Conservation (phyloP, 1,140 invertebrate genomes). For the Mya arenaria region DNA sequence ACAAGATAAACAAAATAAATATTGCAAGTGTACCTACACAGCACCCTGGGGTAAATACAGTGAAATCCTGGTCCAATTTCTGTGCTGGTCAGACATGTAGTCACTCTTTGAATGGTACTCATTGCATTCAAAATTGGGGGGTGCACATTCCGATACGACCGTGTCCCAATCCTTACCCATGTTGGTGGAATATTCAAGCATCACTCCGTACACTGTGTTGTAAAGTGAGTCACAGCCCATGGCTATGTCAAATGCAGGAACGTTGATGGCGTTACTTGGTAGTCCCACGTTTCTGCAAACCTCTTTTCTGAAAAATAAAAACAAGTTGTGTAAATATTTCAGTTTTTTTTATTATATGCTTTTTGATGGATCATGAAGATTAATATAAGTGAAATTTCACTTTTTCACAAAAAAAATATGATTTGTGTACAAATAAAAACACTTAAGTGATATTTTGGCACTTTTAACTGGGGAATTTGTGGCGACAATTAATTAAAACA, state of each 20-base stretch:
- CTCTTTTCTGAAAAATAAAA: constrained; percentile 60
- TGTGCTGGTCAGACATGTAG: constrained; percentile 78
- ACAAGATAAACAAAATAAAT: no score
- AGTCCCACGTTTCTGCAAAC: constrained; percentile 82
- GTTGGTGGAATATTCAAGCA: constrained; percentile 81
- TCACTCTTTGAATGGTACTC: constrained; percentile 80
- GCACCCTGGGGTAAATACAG: constrained; percentile 78
- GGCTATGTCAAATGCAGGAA: constrained; percentile 82
- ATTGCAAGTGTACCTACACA: constrained; percentile 72
- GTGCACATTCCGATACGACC: constrained; percentile 79
- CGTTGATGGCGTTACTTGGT: constrained; percentile 78
- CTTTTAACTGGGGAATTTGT: no score
- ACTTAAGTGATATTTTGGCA: no score
- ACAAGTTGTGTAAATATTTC: no score
- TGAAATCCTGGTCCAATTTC: constrained; percentile 81
- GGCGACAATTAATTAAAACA: no score
- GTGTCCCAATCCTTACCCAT: constrained; percentile 80
- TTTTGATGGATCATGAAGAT: no score
- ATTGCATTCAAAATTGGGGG: constrained; percentile 79
- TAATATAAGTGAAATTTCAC: no score
- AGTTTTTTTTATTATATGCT: no score
- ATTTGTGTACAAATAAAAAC: no score
- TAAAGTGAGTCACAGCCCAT: constrained; percentile 78
- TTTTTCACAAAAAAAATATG: no score
- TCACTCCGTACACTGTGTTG: constrained; percentile 71